A percentile compares a stretch with the other conserved stretches of the same genome.
These are phyloP conservation scores for Protonibea diacanthus DNA, from an alignment of 2,797 vertebrate species.

Conservation along the genomic window DNA sequence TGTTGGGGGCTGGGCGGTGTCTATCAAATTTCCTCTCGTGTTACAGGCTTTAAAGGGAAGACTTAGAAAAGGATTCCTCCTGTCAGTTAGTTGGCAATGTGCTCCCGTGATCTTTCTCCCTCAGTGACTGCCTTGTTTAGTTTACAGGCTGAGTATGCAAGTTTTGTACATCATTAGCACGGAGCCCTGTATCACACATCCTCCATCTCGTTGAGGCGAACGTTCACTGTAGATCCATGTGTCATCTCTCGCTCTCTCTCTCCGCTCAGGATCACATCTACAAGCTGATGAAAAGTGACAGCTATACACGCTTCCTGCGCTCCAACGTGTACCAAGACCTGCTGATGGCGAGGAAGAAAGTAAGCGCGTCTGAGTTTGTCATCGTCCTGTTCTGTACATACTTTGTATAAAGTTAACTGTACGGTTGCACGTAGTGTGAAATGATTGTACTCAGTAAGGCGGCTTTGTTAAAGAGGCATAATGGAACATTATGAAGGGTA, in stretches of 20 bases:
- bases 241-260: neutral
- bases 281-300: constrained; percentile 99
- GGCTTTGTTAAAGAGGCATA: neutral
- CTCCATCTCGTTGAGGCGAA: neutral
- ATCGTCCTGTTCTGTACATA: neutral
- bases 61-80: constrained; percentile 11
- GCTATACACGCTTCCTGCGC: constrained; percentile 96
- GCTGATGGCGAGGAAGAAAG: constrained; percentile 95
- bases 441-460: neutral
- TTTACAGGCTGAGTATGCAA: constrained; percentile 12
- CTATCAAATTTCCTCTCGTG: constrained; percentile 28
- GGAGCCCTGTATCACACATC: neutral
- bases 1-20: neutral
- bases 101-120: constrained; percentile 13
- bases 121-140: constrained; percentile 10
- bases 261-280: constrained; percentile 95
- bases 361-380: constrained; percentile 64
- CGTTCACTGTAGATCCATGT: neutral
- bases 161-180: constrained; percentile 30
- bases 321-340: constrained; percentile 97
- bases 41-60: constrained; percentile 13
- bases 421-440: neutral
- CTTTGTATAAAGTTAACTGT: neutral
- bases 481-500: no score
- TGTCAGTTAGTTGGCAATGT: constrained; percentile 15